Evolutionary conservation across 2,888 invertebrate genomes (phyloP).

Genomic region (Ophion slaviceki): DNA sequence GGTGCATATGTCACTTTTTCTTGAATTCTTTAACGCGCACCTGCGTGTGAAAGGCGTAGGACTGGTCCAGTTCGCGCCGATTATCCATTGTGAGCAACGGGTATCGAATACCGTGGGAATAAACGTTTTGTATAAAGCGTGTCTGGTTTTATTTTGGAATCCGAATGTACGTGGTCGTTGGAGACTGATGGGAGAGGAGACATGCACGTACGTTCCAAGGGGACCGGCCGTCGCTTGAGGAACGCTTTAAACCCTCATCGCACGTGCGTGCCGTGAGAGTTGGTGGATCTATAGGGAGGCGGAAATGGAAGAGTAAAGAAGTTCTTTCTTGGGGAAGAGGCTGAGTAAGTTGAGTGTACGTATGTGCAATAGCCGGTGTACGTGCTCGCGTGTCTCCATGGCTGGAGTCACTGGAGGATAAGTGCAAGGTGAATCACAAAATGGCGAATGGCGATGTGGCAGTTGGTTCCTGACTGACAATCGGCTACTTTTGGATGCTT

Average conservation of each 20-base stretch:
- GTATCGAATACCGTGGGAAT: neutral
- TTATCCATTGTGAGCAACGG: constrained; percentile 17
- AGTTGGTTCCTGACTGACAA: constrained; percentile 12
- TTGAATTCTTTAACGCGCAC: constrained; percentile 13
- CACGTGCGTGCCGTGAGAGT: constrained; percentile 54
- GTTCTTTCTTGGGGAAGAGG: constrained; percentile 43
- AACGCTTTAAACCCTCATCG: constrained; percentile 64
- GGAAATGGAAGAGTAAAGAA: constrained; percentile 50
- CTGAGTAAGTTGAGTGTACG: constrained; percentile 43
- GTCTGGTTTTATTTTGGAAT: neutral
- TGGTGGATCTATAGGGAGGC: constrained; percentile 1
- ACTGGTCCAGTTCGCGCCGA: neutral
- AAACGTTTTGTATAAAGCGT: neutral
- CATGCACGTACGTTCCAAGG: constrained; percentile 49
- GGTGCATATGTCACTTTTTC: neutral
- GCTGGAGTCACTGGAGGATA: constrained; percentile 18
- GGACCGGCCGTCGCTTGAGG: constrained; percentile 62
- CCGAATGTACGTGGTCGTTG: constrained; percentile 5
- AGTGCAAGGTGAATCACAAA: constrained; percentile 24
- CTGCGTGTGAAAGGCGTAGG: neutral
- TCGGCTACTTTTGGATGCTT: neutral
- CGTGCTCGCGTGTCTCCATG: constrained; percentile 50
- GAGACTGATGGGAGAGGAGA: constrained; percentile 2
- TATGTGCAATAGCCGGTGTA: constrained; percentile 47
- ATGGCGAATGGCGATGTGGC: constrained; percentile 28